Conservation (phyloP, 2,113 vertebrate species). For the Protobothrops mucrosquamatus region DNA sequence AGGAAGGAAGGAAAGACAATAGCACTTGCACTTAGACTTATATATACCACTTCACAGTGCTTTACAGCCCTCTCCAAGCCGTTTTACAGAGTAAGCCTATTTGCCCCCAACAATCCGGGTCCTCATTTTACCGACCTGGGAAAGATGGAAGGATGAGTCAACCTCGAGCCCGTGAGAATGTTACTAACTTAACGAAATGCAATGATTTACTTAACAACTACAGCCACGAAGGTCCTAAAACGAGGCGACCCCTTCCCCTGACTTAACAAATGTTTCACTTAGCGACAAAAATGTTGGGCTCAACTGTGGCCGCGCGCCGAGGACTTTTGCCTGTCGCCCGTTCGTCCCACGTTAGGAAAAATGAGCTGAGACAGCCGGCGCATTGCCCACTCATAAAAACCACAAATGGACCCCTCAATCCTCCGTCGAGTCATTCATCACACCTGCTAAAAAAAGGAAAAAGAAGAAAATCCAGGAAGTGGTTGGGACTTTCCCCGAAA, state of each 20-base stretch:
- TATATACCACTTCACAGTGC: no score
- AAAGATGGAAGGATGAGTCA: no score
- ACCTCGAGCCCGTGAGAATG: neutral
- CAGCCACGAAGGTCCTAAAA: neutral
- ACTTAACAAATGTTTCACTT: neutral
- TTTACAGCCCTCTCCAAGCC: no score
- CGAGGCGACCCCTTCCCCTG: no score
- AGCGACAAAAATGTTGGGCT: neutral
- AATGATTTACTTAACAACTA: neutral
- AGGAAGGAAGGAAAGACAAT: no score
- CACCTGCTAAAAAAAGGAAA: slow-evolving; percentile 54
- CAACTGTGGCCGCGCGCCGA: fast-evolving
- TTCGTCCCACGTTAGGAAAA: slow-evolving; percentile 34
- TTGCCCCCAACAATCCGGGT: no score
- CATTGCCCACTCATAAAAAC: slow-evolving; percentile 50
- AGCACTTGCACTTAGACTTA: no score
- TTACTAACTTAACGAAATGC: neutral
- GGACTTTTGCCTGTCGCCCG: neutral
- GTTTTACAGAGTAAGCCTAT: no score
- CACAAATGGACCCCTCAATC: slow-evolving; percentile 56
- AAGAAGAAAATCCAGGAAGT: slow-evolving; percentile 58
- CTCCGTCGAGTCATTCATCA: slow-evolving; percentile 67
- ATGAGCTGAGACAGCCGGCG: slow-evolving; percentile 30
- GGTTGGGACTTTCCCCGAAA: slow-evolving; percentile 54
- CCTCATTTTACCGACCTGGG: no score